These are phyloP conservation scores for Argopecten irradians DNA, from an alignment of 1,140 invertebrate species.

Conservation along the genomic window DNA sequence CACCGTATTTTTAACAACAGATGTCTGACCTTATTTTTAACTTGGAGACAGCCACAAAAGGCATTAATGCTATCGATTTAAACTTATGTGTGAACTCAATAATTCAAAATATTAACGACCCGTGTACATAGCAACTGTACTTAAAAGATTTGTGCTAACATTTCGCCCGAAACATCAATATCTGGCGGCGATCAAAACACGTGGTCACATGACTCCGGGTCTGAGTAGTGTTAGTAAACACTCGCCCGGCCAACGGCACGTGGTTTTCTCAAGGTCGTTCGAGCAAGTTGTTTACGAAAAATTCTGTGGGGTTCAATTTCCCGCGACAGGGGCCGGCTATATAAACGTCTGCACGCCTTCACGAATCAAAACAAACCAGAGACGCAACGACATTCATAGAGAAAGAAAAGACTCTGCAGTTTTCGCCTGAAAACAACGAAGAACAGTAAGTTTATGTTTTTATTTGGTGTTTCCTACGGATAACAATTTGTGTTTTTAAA, in stretches of 20 bases:
- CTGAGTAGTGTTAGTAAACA: background rate
- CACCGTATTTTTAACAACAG: background rate
- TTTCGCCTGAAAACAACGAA: background rate
- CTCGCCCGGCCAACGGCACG: too few relatives aligned
- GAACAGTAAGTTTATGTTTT: background rate
- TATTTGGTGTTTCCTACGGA: background rate
- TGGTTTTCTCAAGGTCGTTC: background rate
- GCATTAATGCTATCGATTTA: background rate
- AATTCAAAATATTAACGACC: background rate
- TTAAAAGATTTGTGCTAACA: background rate
- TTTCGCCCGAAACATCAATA: background rate
- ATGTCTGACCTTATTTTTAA: background rate
- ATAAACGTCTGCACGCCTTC: background rate
- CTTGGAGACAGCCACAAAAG: background rate
- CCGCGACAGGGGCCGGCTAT: slow-evolving; percentile 4
- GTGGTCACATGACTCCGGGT: background rate
- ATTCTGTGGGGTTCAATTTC: background rate
- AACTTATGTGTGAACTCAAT: background rate
- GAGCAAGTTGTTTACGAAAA: background rate
- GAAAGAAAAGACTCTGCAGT: background rate
- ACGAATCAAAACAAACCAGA: background rate
- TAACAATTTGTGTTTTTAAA: background rate
- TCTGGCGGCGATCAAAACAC: background rate
- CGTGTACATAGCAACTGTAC: background rate
- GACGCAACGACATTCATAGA: background rate